These are phyloP conservation scores for Nephrotoma appendiculata DNA, from an alignment of 2,888 invertebrate species.

Conservation along the genomic window DNA sequence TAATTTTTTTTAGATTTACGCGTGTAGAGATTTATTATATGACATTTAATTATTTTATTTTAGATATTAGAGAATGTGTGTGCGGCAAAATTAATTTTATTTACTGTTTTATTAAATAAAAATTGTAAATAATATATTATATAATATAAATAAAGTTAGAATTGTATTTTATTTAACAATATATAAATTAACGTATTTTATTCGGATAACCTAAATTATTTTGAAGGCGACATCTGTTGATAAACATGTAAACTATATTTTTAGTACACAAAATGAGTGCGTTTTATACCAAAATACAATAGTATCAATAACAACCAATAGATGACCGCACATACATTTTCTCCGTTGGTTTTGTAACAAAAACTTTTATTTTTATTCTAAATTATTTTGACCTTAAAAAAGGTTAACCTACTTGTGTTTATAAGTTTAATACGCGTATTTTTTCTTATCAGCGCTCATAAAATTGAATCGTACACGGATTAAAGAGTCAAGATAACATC, in stretches of 20 bases:
- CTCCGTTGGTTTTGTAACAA: not conserved
- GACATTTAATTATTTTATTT: not conserved
- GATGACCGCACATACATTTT: not conserved
- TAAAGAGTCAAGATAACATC: not conserved
- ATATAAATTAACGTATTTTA: not conserved
- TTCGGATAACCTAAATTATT: not conserved
- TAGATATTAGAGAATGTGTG: not conserved
- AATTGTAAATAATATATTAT: not conserved
- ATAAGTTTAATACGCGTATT: not conserved
- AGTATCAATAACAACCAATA: not conserved
- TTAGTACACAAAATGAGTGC: not conserved
- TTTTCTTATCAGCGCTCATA: not conserved
- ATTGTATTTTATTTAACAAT: not conserved
- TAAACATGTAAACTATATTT: not conserved
- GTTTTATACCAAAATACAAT: not conserved
- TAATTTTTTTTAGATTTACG: not conserved
- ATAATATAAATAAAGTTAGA: not conserved
- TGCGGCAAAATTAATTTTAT: not conserved
- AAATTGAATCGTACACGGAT: not conserved
- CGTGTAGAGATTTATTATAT: not conserved
- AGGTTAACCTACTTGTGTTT: not conserved
- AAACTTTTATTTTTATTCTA: not conserved
- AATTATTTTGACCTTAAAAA: not conserved
- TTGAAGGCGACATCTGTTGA: not conserved
- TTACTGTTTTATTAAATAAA: not conserved